These are phyloP conservation scores for Bombylius discolor DNA, from an alignment of 2,888 invertebrate genomes.

Conservation along the genomic window DNA sequence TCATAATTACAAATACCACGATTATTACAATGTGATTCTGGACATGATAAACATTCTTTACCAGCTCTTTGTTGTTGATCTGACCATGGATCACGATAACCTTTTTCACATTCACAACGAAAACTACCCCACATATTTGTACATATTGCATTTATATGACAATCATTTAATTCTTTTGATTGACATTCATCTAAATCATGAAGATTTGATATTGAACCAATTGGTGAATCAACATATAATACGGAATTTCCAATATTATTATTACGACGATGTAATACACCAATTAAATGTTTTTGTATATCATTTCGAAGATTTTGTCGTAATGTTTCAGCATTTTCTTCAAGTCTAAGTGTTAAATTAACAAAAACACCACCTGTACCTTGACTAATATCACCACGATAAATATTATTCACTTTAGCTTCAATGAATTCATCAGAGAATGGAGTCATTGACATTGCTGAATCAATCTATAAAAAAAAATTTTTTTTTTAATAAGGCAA, in stretches of 20 bases:
- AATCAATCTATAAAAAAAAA: conserved; percentile 55
- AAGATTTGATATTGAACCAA: conserved; percentile 63
- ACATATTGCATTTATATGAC: conserved; percentile 64
- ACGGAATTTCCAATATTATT: conserved; percentile 83
- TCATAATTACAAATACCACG: conserved; percentile 71
- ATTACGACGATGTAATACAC: conserved; percentile 66
- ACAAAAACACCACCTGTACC: conserved; percentile 67
- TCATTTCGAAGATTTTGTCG: conserved; percentile 56
- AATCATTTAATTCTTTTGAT: conserved; percentile 69
- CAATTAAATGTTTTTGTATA: conserved; percentile 70
- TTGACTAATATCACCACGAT: conserved; percentile 53
- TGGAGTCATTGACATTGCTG: conserved; percentile 84
- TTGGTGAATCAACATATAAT: conserved; percentile 68
- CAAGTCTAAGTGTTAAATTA: conserved; percentile 67
- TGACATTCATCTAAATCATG: conserved; percentile 79
- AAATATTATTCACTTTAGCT: conserved; percentile 65
- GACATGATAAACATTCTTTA: conserved; percentile 64
- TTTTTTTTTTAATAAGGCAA: neutral
- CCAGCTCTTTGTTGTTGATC: conserved; percentile 56
- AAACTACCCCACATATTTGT: conserved; percentile 69
- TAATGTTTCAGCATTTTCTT: conserved; percentile 60
- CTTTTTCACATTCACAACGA: conserved; percentile 55
- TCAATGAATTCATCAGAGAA: conserved; percentile 78
- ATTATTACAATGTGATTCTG: conserved; percentile 66
- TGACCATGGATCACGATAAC: conserved; percentile 61